These are phyloP conservation scores for Sus cebifrons DNA, from an alignment of 2,797 vertebrate genomes.

Conservation along the genomic window DNA sequence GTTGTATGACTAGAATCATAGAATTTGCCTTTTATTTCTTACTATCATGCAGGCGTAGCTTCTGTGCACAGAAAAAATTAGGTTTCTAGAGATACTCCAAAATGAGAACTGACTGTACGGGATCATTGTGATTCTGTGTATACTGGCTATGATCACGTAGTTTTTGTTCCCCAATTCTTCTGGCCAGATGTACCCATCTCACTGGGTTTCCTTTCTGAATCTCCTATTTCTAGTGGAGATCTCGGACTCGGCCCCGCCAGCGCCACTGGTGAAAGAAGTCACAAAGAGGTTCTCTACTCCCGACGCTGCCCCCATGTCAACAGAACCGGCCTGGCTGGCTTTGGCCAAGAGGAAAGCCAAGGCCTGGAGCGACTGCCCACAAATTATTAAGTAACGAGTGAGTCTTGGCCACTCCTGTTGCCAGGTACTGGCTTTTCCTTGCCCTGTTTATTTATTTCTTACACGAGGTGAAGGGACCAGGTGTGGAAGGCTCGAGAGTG, in stretches of 20 bases:
- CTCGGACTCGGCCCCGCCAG: conserved; percentile 94
- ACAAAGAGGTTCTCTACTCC: conserved; percentile 97
- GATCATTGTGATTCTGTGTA: neutral
- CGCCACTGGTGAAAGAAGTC: conserved; percentile 95
- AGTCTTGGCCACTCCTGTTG: conserved; percentile 37
- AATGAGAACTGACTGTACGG: neutral
- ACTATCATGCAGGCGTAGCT: neutral
- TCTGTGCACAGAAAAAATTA: neutral
- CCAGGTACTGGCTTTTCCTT: conserved; percentile 80
- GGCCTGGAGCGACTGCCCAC: conserved; percentile 99
- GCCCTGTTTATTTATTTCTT: conserved; percentile 89
- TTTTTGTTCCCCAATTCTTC: neutral
- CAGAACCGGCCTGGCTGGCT: conserved; percentile 98
- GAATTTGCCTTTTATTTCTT: neutral
- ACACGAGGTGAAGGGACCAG: conserved; percentile 80
- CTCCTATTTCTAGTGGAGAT: conserved; percentile 94
- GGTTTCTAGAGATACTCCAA: neutral
- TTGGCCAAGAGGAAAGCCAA: conserved; percentile 99
- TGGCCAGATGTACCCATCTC: neutral
- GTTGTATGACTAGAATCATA: neutral
- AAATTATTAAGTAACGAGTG: conserved; percentile 97
- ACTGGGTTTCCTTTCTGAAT: conserved; percentile 5
- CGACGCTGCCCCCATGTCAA: conserved; percentile 95
- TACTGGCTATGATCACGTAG: neutral
- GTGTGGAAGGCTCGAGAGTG: conserved; percentile 79